These are phyloP conservation scores for Spizaetus ornatus DNA, from an alignment of 2,113 vertebrate species.

Conservation along the genomic window DNA sequence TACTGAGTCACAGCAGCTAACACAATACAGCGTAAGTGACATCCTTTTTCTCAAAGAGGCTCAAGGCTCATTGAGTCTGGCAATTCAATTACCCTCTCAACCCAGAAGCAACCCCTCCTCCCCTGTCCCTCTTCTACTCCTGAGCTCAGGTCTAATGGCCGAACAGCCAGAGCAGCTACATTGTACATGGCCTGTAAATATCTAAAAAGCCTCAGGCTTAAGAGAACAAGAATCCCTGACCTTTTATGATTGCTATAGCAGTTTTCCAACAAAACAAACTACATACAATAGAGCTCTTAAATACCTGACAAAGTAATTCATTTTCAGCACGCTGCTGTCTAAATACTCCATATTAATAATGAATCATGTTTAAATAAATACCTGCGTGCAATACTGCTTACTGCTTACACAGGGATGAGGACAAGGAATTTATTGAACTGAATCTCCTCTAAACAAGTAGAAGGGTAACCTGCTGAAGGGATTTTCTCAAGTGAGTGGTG, in stretches of 20 bases:
- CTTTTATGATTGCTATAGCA: constrained; percentile 53
- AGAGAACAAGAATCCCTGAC: constrained; percentile 62
- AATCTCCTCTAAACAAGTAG: neutral
- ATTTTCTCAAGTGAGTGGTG: neutral
- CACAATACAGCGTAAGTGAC: constrained; percentile 53
- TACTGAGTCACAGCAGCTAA: constrained; percentile 35
- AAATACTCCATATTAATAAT: constrained; percentile 24
- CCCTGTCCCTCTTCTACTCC: neutral
- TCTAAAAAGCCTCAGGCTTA: constrained; percentile 62
- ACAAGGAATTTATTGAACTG: neutral
- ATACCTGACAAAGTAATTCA: constrained; percentile 34
- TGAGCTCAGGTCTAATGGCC: constrained; percentile 15
- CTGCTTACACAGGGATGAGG: neutral
- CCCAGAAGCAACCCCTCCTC: constrained; percentile 34
- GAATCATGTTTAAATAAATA: constrained; percentile 50
- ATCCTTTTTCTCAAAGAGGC: constrained; percentile 55
- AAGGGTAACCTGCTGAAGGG: neutral
- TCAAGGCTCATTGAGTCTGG: constrained; percentile 61
- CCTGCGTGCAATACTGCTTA: neutral
- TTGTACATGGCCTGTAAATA: constrained; percentile 45
- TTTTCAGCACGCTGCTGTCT: neutral
- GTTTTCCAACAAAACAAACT: constrained; percentile 41
- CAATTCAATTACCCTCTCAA: constrained; percentile 75
- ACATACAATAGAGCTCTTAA: constrained; percentile 40
- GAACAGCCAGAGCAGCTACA: constrained; percentile 1